Evolutionary conservation across 2,797 vertebrate genomes (phyloP).

Genomic region (Thripadectes ignobilis): DNA sequence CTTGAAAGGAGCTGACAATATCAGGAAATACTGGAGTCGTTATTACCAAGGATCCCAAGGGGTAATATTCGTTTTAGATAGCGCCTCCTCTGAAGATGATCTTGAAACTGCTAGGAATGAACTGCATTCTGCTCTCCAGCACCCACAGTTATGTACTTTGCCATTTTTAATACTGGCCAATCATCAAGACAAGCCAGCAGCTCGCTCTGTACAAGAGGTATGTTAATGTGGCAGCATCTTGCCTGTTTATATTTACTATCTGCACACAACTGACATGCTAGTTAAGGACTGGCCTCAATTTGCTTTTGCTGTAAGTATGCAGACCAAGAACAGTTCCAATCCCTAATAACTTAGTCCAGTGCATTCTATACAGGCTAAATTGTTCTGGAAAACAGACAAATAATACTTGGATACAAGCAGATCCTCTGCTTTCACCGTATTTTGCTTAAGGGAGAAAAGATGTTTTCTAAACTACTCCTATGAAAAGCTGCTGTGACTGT

Average conservation of each 20-base stretch:
- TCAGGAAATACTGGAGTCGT: constrained; percentile 99
- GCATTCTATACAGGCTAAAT: not conserved
- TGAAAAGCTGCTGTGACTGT: not conserved
- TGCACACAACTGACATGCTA: not conserved
- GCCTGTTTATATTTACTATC: not conserved
- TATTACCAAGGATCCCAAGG: constrained; percentile 99
- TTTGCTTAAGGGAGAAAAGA: constrained; percentile 10
- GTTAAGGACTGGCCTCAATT: not conserved
- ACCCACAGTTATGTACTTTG: constrained; percentile 96
- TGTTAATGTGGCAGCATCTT: constrained; percentile 11
- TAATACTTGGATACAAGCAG: not conserved
- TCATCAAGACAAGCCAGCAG: constrained; percentile 98
- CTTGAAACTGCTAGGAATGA: constrained; percentile 93
- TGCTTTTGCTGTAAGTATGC: fast-evolving
- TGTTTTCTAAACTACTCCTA: not conserved
- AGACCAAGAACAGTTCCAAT: not conserved
- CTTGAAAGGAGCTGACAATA: constrained; percentile 90
- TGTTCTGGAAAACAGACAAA: constrained; percentile 2
- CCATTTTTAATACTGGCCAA: constrained; percentile 98
- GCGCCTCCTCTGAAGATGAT: constrained; percentile 93
- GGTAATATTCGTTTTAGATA: constrained; percentile 96
- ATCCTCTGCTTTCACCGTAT: not conserved
- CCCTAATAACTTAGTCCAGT: not conserved
- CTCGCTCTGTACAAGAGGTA: constrained; percentile 94
- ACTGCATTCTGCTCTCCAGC: constrained; percentile 96